Evolutionary conservation across 92 coral and sea anemone species (phyloP).

Genomic region (Blastomussa wellsi): DNA sequence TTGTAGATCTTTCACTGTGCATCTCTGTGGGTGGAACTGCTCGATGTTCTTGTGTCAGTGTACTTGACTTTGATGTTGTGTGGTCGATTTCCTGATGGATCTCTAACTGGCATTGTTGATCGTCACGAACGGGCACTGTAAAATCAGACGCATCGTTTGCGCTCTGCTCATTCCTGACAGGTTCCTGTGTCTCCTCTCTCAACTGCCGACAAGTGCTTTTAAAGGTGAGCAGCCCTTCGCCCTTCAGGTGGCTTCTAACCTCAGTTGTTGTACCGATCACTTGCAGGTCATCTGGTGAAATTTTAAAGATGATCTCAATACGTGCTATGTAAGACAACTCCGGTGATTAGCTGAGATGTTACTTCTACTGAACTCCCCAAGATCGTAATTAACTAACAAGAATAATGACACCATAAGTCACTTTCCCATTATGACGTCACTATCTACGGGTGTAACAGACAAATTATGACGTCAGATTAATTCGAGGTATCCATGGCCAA

Average conservation of each 20-base stretch:
- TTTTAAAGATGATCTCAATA: neutral
- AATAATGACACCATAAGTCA: neutral
- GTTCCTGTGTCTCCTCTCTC: neutral
- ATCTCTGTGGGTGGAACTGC: constrained; percentile 1
- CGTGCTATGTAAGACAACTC: neutral
- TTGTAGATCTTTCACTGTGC: neutral
- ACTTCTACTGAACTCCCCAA: no score
- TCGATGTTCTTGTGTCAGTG: neutral
- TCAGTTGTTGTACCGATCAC: neutral
- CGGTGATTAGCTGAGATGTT: neutral
- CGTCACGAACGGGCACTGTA: constrained; percentile 23
- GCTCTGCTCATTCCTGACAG: neutral
- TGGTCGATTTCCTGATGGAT: neutral
- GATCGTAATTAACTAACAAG: neutral
- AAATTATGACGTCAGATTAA: no score
- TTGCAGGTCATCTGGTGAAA: constrained; percentile 21
- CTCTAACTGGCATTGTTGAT: constrained; percentile 6
- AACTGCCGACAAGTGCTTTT: constrained; percentile 6
- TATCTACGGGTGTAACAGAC: neutral
- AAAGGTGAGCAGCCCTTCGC: neutral
- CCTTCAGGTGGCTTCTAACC: neutral
- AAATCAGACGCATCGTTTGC: neutral
- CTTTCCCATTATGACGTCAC: constrained; percentile 3
- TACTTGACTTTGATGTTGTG: constrained; percentile 6
- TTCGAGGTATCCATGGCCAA: neutral